Conservation (phyloP, 2,888 invertebrate species). For the Teleogryllus oceanicus region DNA sequence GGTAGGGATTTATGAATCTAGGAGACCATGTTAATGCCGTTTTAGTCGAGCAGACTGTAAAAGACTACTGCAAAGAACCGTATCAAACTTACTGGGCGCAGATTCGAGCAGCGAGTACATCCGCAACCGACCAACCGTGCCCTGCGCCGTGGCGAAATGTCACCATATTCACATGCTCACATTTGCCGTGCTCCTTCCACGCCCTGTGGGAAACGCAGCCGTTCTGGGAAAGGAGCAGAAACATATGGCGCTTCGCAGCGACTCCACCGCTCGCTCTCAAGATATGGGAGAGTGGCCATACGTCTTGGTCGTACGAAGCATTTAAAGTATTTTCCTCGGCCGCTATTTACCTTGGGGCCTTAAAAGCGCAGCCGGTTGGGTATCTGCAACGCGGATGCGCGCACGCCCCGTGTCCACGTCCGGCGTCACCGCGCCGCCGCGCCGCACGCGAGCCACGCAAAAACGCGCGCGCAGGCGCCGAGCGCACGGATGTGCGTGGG, state of each 20-base stretch:
- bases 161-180: neutral
- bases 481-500: too few relatives aligned
- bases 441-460: too few relatives aligned
- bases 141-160: too few relatives aligned
- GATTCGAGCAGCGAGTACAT: too few relatives aligned
- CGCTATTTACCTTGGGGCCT: neutral
- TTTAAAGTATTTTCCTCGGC: neutral
- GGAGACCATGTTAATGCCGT: too few relatives aligned
- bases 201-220: neutral
- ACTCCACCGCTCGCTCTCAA: neutral
- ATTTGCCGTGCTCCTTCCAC: neutral
- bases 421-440: neutral
- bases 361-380: neutral
- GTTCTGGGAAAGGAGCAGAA: neutral
- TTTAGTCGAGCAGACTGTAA: too few relatives aligned
- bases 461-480: too few relatives aligned
- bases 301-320: neutral
- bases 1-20: too few relatives aligned
- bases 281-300: conserved; percentile 18
- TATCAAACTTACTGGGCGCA: too few relatives aligned
- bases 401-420: neutral
- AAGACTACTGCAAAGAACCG: too few relatives aligned
- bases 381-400: neutral
- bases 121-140: too few relatives aligned
- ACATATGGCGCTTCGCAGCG: neutral